Evolutionary conservation across 2,888 invertebrate genomes (phyloP).

Genomic region (Diogma glabrata): DNA sequence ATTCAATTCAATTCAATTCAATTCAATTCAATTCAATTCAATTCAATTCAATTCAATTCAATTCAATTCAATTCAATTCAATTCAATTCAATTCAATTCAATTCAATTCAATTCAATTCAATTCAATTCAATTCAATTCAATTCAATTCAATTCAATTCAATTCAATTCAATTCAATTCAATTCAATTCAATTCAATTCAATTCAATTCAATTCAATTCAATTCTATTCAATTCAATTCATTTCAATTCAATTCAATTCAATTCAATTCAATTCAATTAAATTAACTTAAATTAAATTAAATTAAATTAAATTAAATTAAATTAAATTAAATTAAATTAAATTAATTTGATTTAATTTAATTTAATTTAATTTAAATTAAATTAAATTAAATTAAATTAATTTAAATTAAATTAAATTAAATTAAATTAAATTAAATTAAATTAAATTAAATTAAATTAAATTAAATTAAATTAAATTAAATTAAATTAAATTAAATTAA

Average conservation of each 20-base stretch:
- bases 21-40: slow-evolving; percentile 10
- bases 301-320: slow-evolving; percentile 12
- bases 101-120: slow-evolving; percentile 11
- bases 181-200: slow-evolving; percentile 1
- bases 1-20: slow-evolving; percentile 10
- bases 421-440: neutral
- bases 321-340: slow-evolving; percentile 11
- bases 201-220: slow-evolving; percentile 10
- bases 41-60: slow-evolving; percentile 11
- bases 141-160: slow-evolving; percentile 9
- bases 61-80: slow-evolving; percentile 11
- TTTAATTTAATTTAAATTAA: slow-evolving; percentile 8
- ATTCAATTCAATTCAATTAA: slow-evolving; percentile 10
- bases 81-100: slow-evolving; percentile 12
- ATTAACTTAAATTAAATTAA: slow-evolving; percentile 10
- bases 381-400: neutral
- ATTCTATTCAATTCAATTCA: slow-evolving; percentile 10
- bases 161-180: slow-evolving; percentile 11
- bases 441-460: neutral
- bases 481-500: neutral
- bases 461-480: neutral
- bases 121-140: slow-evolving; percentile 7
- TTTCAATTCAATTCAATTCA: slow-evolving; percentile 11
- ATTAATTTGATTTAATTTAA: slow-evolving; percentile 7
- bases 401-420: neutral